A percentile compares a stretch with the other conserved stretches of the same genome.
phyloP scores from a whole-genome alignment of 1,140 invertebrate species.

The Chlorops oryzae region DNA sequence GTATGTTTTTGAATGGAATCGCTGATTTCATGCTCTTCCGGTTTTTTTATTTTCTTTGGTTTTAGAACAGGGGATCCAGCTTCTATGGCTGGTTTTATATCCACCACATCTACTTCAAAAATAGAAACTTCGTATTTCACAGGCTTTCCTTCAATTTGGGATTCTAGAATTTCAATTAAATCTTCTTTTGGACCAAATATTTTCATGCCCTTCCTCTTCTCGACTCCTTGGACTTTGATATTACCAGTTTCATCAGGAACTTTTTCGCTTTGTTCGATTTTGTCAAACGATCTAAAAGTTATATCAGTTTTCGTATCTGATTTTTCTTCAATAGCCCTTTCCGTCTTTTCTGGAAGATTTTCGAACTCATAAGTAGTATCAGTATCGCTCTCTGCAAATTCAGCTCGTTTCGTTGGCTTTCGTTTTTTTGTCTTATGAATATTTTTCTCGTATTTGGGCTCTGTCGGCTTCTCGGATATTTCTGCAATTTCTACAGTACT shows the following conservation, averaged over 20 bases:
- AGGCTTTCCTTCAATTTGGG: conserved; percentile 41
- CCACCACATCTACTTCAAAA: conserved; percentile 26
- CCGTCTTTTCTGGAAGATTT: too few relatives aligned
- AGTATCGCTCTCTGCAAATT: too few relatives aligned
- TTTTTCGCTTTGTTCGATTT: conserved; percentile 31
- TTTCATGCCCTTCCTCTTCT: conserved; percentile 39
- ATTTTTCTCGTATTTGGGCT: too few relatives aligned
- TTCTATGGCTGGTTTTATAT: conserved; percentile 9
- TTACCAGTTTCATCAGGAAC: conserved; percentile 43
- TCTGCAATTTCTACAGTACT: too few relatives aligned
- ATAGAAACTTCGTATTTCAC: conserved; percentile 42
- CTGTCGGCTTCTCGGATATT: too few relatives aligned
- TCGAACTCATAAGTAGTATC: too few relatives aligned
- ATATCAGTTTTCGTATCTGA: too few relatives aligned
- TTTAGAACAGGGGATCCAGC: conserved; percentile 32
- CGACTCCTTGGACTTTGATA: conserved; percentile 31
- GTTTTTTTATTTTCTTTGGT: conserved; percentile 29
- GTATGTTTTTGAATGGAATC: conserved; percentile 44
- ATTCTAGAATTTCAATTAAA: conserved; percentile 48
- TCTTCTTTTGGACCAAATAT: conserved; percentile 46
- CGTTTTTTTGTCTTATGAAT: too few relatives aligned
- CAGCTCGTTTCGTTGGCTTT: too few relatives aligned
- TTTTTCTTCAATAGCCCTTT: too few relatives aligned
- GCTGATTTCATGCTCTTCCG: conserved; percentile 39
- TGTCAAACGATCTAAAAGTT: too few relatives aligned